A percentile compares a stretch with the other conserved stretches of the same genome.
phyloP scores from a whole-genome alignment of 2,113 vertebrate species.

The Oncorhynchus tshawytscha region DNA sequence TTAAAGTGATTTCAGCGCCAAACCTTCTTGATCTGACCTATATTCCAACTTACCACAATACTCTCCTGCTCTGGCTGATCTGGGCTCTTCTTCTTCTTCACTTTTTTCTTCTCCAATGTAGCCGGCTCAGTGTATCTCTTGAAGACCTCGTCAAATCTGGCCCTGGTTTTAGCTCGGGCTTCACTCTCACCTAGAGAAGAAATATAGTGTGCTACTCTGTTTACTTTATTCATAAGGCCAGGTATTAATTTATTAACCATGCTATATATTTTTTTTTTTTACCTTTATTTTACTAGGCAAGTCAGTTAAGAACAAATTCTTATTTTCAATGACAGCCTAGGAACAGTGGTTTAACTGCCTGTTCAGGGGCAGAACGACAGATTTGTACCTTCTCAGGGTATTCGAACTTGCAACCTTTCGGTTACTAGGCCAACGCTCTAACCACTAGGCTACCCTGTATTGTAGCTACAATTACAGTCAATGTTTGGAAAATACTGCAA shows the following conservation, averaged over 20 bases:
- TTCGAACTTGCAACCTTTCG: too few species aligned
- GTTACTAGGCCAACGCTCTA: too few species aligned
- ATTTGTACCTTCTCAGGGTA: too few species aligned
- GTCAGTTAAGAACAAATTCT: too few species aligned
- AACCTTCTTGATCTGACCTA: background rate
- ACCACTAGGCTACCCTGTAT: too few species aligned
- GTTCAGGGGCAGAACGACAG: too few species aligned
- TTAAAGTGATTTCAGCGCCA: background rate
- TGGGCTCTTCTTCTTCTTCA: slow-evolving; percentile 74
- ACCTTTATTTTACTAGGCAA: too few species aligned
- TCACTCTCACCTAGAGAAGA: slow-evolving; percentile 82
- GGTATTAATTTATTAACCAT: too few species aligned
- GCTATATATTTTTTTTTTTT: too few species aligned
- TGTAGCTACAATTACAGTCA: background rate
- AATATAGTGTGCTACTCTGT: slow-evolving; percentile 7
- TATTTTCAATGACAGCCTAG: too few species aligned
- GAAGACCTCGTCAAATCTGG: slow-evolving; percentile 85
- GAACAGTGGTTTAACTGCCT: too few species aligned
- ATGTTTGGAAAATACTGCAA: background rate
- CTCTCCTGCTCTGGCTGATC: slow-evolving; percentile 66
- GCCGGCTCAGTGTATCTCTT: slow-evolving; percentile 74
- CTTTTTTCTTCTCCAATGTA: slow-evolving; percentile 70
- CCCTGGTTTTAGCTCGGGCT: slow-evolving; percentile 84
- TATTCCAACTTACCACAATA: slow-evolving; percentile 73
- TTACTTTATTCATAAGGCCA: too few species aligned